Evolutionary conservation across 2,888 invertebrate species (phyloP), one percentile per base, ranked within the genome.

Genomic region (Ashinkailepas kermadecensis): DNA sequence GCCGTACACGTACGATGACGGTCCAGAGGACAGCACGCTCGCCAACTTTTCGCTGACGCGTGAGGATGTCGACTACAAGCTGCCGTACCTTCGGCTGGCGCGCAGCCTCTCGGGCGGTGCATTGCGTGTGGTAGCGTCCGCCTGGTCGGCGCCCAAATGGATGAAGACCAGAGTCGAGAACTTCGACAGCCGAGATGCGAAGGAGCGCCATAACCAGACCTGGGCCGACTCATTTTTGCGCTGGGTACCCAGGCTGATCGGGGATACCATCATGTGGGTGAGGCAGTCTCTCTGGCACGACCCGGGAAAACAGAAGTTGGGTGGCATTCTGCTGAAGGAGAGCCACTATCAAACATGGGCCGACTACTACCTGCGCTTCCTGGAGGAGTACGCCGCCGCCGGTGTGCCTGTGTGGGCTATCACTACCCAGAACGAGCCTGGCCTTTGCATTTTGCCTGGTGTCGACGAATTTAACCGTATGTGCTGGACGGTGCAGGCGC

Each of bases 401-500:
- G 87, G 87, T 21, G 85, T 85, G 25, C 78, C 82, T 1, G 86
- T 90, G 80, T 97, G 96, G 96, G 94, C 92, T 0, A 88, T 96
- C 62, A 94, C 96, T 0, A 93, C 94, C 0, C 94, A 95, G 57
- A 97, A 97, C 87, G 96, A 97, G 86, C 96, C 97, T 0, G 86
- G 91, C 9, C 92, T 92, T 85, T 92, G 92, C 15, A 88, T 91
- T 4, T 82, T 91, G 0, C 90, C 91, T 0, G 85, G 89, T 82
- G 86, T 82, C 1, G 86, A 87, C 1, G 86, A 87, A 13, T 94
- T 95, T 86, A 94, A 94, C 87, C 91, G 92, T 13, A 88, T 96
- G 87, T 94, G 93, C 25, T 95, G 94, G 93, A 90, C 90, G 7
- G 91, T 94, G 0, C 85, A 86, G 21, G 88, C 90, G 82, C 89